Evolutionary conservation across 2,113 vertebrate species (phyloP), one percentile per base, ranked within the genome.

Genomic region (Terrapene triunguis): DNA sequence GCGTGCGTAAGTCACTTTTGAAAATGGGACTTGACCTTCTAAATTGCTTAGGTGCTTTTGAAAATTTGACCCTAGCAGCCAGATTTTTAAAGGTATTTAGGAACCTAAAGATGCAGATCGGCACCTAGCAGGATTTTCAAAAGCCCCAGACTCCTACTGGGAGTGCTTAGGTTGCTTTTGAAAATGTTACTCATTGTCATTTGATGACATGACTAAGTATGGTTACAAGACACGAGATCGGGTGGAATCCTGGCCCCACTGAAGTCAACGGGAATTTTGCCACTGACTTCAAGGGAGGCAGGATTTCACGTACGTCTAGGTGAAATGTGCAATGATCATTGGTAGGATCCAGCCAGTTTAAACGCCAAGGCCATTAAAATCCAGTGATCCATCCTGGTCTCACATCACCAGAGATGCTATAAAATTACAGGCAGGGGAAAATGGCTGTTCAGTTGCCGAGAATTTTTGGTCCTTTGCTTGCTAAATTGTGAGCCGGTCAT

Each of bases 141-240:
- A 69, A n/a, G 65, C 8, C 65, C 65, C 35, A 2, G 35, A 38
- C 65, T n/a, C 65, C 16, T 16, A 21, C 8, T 38, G 65, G 35
- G 16, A 21, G 14, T 17, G 17, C 35, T 21, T n/a, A 14, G 19
- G 16, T 21, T 38, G 35, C 35, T 21, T n/a, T n/a, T 65, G 35
- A 69, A 69, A 35, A n/a, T 21, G 3, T 69, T 69, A 10, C 65
- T 8, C 65, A n/a, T n/a, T n/a, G 65, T n/a, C 32, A 19, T 10
- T n/a, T 38, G 65, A 17, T 69, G 65, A 65, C 65, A 9, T n/a
- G 32, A 17, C 62, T 65, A 65, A 35, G 32, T 27, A 57, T 27
- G 6, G 57, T 65, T 17, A 65, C 62, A 17, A 65, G 32, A 32
- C 1, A 0, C 1, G 5, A 5, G 16, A 1, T 1, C 3, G 44